Evolutionary conservation across 2,797 vertebrate species (phyloP), one percentile per base, ranked within the genome.

Genomic region (Potorous gilbertii): DNA sequence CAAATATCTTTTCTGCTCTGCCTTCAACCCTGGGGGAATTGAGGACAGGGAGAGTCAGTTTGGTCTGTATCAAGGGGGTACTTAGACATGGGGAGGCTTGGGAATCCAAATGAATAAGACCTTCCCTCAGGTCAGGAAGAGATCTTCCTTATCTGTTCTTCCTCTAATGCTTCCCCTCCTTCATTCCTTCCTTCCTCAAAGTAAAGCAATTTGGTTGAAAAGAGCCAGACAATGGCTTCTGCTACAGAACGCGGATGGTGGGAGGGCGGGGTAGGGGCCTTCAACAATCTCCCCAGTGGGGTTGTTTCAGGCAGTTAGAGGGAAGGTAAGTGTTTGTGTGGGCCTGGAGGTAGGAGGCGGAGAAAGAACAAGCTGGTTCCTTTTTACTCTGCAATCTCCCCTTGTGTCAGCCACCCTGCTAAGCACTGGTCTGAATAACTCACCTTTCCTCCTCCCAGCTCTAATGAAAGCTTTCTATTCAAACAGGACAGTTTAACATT

Each of bases 241-340:
- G 40, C 74, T 50, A 46, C 21, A 27, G 40, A 24, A 87, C 16
- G 2, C 0, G 3, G 9, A 18, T 87, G 40, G 21, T n/a, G n/a
- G n/a, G n/a, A n/a, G n/a, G n/a, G n/a, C n/a, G 34, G 31, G 14
- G 31, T 16, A 34, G 62, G 62, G 40, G 16, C 24, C 14, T n/a
- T 87, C 10, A 50, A 87, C 9, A 27, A 87, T 12, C 40, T 87
- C 40, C 74, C 74, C 74, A 50, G 10, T 87, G 40, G 74, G 21
- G 40, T 27, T 87, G 40, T 50, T 87, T 87, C 40, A 50, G 40
- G 74, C 21, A 50, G 74, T 40, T 87, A 27, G 40, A 87, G 74
- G 50, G 74, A 81, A 81, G 74, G 74, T 81, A 81, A 81, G 66
- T 87, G 74, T 87, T 87, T 87, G 74, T 50, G 74, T 87, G 74